Conservation (phyloP, 2,113 vertebrate species). For the Cheirogaleus medius region DNA sequence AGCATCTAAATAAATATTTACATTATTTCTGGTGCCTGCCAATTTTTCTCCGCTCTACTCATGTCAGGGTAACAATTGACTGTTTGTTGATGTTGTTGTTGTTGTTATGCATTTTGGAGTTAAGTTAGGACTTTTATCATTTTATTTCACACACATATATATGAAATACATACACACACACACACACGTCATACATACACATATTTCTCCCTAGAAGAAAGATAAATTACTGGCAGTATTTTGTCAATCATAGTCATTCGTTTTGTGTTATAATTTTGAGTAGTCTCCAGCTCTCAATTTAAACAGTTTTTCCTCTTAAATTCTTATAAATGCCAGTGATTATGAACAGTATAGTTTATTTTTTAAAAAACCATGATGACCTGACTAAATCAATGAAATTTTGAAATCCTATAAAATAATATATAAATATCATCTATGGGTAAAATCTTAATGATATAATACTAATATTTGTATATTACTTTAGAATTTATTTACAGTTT, state of each 20-base stretch:
- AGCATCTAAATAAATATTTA: background rate
- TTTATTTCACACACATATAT: background rate
- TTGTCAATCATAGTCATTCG: background rate
- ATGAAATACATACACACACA: background rate
- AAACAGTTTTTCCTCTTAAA: background rate
- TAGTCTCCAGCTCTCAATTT: background rate
- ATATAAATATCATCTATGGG: background rate
- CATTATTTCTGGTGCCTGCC: background rate
- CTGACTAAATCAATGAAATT: background rate
- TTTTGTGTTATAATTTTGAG: slow-evolving; percentile 13
- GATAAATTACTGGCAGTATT: background rate
- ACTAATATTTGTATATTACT: background rate
- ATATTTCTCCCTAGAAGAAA: background rate
- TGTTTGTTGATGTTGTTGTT: background rate
- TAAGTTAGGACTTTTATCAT: background rate
- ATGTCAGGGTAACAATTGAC: background rate
- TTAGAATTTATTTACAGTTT: background rate
- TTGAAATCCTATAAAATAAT: background rate
- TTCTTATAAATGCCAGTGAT: background rate
- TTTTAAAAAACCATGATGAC: background rate
- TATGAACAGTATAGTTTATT: background rate
- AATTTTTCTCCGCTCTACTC: background rate
- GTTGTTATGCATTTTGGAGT: background rate
- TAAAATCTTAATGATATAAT: background rate
- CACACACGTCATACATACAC: background rate